Conservation (phyloP, 2,113 vertebrate genomes). For the Spermophilus dauricus region DNA sequence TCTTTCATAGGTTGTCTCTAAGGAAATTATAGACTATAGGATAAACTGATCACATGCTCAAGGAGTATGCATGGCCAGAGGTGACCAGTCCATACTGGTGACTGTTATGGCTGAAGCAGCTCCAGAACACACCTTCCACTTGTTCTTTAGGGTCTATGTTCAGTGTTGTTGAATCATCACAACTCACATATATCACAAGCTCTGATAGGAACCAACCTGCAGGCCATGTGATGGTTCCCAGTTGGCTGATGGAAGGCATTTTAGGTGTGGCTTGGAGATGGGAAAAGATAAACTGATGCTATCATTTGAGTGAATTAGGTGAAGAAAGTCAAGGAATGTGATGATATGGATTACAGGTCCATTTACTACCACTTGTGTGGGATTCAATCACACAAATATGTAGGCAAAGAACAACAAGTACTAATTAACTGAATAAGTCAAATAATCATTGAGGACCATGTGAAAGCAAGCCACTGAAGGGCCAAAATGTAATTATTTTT, state of each 20-base stretch:
- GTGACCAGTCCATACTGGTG: not conserved
- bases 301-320: constrained; percentile 3
- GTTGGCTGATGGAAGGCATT: not conserved
- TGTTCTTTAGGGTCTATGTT: not conserved
- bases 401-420: constrained; percentile 17
- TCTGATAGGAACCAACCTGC: not conserved
- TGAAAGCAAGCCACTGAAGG: not conserved
- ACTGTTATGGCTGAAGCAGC: not conserved
- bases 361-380: not conserved
- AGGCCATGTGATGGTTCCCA: not conserved
- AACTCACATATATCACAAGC: not conserved
- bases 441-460: not conserved
- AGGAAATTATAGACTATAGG: constrained; percentile 23
- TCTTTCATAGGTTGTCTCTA: not conserved
- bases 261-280: not conserved
- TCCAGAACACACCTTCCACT: not conserved
- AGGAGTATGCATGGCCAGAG: not conserved
- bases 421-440: constrained; percentile 47
- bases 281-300: not conserved
- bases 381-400: constrained; percentile 19
- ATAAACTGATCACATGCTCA: not conserved
- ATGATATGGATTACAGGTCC: not conserved
- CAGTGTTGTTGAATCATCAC: not conserved
- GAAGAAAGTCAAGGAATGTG: not conserved
- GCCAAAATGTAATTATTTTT: not conserved